Percentiles rank a stretch among this genome's conserved stretches.
Conservation (phyloP, 1,140 invertebrate species). For the Eumeta japonica region DNA sequence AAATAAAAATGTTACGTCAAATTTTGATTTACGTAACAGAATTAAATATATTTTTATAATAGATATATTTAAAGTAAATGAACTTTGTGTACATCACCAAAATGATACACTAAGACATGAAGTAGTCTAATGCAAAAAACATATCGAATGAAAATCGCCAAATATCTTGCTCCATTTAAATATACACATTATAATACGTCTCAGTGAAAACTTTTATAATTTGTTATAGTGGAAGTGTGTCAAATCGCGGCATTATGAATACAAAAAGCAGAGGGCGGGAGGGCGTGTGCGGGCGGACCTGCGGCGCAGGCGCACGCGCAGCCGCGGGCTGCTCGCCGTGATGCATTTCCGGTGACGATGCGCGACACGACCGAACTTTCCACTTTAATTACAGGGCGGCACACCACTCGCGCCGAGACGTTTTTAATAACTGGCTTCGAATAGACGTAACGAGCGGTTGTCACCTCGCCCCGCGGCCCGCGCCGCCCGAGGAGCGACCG, state of each 20-base stretch:
- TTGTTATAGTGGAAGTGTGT: background rate
- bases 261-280: conserved; percentile 3
- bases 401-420: conserved; percentile 56
- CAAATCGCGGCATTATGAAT: background rate
- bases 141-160: no score
- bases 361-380: conserved; percentile 40
- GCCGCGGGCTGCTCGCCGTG: conserved; percentile 51
- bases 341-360: conserved; percentile 47
- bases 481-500: conserved; percentile 16
- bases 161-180: no score
- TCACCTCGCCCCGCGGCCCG: conserved; percentile 41
- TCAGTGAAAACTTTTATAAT: no score
- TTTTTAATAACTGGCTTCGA: conserved; percentile 61
- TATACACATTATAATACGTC: no score
- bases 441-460: conserved; percentile 57
- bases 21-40: no score
- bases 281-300: conserved; percentile 40
- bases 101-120: no score
- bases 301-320: no score
- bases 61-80: no score
- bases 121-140: no score
- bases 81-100: no score
- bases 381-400: conserved; percentile 58
- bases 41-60: no score
- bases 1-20: no score